Percentiles rank a stretch among this genome's conserved stretches.
Conservation (phyloP, 2,113 vertebrate genomes). For the Corythaixoides concolor region DNA sequence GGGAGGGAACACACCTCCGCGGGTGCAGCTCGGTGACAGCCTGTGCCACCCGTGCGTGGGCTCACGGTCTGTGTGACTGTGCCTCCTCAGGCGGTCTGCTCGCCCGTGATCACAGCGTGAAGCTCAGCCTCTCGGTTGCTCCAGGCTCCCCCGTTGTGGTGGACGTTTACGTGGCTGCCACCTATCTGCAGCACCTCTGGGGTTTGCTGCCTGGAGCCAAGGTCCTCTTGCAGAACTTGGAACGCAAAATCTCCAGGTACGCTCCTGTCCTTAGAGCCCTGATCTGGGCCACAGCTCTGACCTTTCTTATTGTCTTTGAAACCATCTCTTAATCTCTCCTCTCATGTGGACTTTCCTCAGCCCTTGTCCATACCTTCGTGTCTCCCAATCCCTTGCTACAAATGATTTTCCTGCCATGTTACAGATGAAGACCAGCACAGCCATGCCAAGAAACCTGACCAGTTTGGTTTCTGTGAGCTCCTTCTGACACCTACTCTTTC, state of each 20-base stretch:
- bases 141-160: constrained; percentile 22
- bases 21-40: not conserved
- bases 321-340: not conserved
- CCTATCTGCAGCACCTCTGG: constrained; percentile 66
- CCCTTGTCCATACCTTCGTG: not conserved
- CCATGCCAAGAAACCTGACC: not conserved
- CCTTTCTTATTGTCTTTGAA: not conserved
- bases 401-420: not conserved
- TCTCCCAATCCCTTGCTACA: not conserved
- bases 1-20: not conserved
- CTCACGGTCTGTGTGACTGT: not conserved
- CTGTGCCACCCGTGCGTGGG: not conserved
- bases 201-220: constrained; percentile 82
- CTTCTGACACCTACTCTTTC: not conserved
- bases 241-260: constrained; percentile 77
- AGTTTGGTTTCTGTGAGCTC: not conserved
- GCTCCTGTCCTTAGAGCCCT: not conserved
- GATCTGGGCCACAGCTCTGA: not conserved
- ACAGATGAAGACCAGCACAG: not conserved
- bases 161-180: constrained; percentile 76
- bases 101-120: constrained; percentile 48
- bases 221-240: constrained; percentile 76
- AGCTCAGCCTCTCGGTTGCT: constrained; percentile 70
- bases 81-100: constrained; percentile 24
- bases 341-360: not conserved